Base-by-base conservation (phyloP, 2,888 invertebrate genomes). In the Scelioninae gen. 1 region DNA sequence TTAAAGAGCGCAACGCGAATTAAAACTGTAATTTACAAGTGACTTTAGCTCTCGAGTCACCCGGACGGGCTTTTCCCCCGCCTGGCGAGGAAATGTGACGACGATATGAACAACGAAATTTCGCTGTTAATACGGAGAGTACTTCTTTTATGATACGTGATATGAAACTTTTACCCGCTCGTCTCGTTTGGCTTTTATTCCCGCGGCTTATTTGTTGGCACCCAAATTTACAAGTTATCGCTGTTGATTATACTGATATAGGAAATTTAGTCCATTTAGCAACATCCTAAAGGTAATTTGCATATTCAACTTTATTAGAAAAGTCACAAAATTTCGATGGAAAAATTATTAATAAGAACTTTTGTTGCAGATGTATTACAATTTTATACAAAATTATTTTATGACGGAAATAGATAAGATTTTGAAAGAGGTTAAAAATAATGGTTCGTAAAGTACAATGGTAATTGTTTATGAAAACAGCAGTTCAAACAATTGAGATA, bases 21-120 rank as follows among this genome's bases (percentile, higher is more conserved):
- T 85, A 85, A 86, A 85, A 85, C 86, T 83, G 84, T 85, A 85
- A 83, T 84, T 86, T 85, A 84, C 83, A 82, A 80, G 82, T 77
- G 69, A 82, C 80, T 83, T 80, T 80, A 62, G 68, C 47, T 83
- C 43, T 40, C 78, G 77, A 74, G 77, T 68, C 74, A 76, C 76
- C 60, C 49, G 29, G 69, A 58, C 78, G 63, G 55, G 63, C 53
- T 65, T 65, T 51, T 43, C 47, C 45, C 74, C 55, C 74, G 32
- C 38, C 76, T 58, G 13, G 65, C 53, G 60, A 53, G 66, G 51
- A 69, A 62, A 63, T 63, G 68, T 47, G 72, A 77, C 74, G 77
- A 74, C 77, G 76, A 78, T 77, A 74, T 65, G 77, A 77, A 68
- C 80, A 77, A 68, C 80, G 80, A 80, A 80, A 79, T 66, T 79